Conservation (phyloP, 1,140 invertebrate genomes). For the Drosophila fuyamai region DNA sequence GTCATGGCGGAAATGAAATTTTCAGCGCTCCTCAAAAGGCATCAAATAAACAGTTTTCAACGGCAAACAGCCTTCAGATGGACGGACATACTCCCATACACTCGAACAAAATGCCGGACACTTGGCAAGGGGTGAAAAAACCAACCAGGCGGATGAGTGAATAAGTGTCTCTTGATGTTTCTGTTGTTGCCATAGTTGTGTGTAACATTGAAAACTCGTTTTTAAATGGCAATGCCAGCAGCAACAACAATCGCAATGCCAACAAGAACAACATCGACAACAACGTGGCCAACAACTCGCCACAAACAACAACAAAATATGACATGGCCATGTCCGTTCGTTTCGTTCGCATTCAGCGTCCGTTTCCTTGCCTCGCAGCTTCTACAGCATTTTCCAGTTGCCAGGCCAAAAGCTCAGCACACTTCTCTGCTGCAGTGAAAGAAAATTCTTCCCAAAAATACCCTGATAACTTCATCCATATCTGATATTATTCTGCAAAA, state of each 20-base stretch:
- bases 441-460: not conserved
- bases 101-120: constrained; percentile 67
- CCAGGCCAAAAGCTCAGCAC: constrained; percentile 20
- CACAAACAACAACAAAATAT: constrained; percentile 72
- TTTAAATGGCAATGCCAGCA: constrained; percentile 71
- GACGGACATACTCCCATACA: constrained; percentile 36
- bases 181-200: constrained; percentile 41
- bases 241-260: constrained; percentile 30
- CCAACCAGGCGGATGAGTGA: constrained; percentile 73
- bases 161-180: constrained; percentile 58
- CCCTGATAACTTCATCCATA: too few relatives aligned
- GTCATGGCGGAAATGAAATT: constrained; percentile 75
- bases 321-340: constrained; percentile 75
- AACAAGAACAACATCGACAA: constrained; percentile 23
- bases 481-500: too few relatives aligned
- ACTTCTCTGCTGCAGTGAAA: constrained; percentile 29
- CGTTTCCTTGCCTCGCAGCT: constrained; percentile 63
- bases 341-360: constrained; percentile 57
- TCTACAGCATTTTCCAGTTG: constrained; percentile 31
- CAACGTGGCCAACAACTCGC: constrained; percentile 30
- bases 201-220: constrained; percentile 77
- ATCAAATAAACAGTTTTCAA: constrained; percentile 65
- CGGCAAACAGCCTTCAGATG: constrained; percentile 42
- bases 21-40: constrained; percentile 48
- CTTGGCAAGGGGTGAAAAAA: constrained; percentile 46